Conservation (phyloP, 2,797 vertebrate genomes). For the Amblyraja radiata region DNA sequence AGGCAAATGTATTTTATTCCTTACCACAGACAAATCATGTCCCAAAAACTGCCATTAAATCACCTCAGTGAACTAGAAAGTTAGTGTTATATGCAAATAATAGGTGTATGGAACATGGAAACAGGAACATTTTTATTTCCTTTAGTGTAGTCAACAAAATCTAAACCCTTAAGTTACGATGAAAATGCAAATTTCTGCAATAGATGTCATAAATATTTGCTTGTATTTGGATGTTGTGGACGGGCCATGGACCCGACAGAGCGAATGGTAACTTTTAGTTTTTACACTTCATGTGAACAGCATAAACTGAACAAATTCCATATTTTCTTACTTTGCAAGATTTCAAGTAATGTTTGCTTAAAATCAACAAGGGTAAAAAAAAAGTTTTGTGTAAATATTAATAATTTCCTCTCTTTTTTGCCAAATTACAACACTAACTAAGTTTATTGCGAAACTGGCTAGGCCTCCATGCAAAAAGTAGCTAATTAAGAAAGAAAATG, state of each 20-base stretch:
- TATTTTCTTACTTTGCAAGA: not conserved
- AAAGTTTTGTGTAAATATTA: not conserved
- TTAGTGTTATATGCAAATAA: not conserved
- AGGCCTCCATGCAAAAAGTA: not conserved
- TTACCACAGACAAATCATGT: not conserved
- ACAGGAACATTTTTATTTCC: not conserved
- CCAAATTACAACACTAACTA: not conserved
- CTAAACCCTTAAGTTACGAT: not conserved
- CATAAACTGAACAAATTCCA: not conserved
- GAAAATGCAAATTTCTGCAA: not conserved
- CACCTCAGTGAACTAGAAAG: not conserved
- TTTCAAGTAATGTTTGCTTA: not conserved
- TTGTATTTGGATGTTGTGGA: not conserved
- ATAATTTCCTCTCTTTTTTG: not conserved
- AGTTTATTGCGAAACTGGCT: not conserved
- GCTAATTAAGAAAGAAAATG: not conserved
- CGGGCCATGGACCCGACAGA: not conserved
- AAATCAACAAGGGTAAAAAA: not conserved
- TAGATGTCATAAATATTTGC: not conserved
- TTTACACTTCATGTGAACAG: not conserved
- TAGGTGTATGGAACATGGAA: not conserved
- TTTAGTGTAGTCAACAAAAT: not conserved
- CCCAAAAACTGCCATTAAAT: not conserved
- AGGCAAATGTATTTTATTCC: not conserved
- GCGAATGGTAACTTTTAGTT: not conserved